A percentile compares a stretch with the other conserved stretches of the same genome.
These are phyloP conservation scores for Eira barbara DNA, from an alignment of 2,113 vertebrate genomes.

Conservation along the genomic window DNA sequence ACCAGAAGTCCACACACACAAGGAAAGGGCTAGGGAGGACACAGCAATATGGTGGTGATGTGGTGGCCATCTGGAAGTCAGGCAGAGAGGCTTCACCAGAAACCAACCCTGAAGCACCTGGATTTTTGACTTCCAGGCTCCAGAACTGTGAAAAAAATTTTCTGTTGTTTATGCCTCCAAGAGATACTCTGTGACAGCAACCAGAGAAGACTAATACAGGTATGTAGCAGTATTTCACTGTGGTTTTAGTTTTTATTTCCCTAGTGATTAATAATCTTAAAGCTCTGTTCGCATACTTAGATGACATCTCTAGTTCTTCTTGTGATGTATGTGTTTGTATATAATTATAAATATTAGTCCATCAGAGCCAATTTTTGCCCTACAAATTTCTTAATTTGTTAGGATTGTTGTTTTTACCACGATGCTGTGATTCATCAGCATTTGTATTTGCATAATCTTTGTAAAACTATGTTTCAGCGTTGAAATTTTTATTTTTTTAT, in stretches of 20 bases:
- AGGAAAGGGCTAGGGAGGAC: neutral
- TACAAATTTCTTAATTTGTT: neutral
- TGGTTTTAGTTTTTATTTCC: neutral
- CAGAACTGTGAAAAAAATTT: neutral
- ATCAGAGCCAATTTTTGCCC: neutral
- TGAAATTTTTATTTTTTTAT: neutral
- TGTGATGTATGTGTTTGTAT: neutral
- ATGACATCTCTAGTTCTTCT: neutral
- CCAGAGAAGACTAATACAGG: neutral
- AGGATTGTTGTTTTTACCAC: neutral
- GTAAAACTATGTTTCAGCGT: neutral
- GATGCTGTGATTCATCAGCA: neutral
- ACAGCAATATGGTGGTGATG: neutral
- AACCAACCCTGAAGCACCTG: neutral
- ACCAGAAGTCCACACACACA: neutral
- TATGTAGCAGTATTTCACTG: neutral
- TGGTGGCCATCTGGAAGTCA: neutral
- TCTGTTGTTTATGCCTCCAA: neutral
- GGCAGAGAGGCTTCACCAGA: neutral
- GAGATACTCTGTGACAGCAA: neutral
- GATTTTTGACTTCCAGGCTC: neutral
- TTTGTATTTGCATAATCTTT: neutral
- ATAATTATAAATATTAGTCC: neutral
- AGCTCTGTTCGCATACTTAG: neutral
- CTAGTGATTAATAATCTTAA: neutral